Evolutionary conservation across 2,797 vertebrate genomes (phyloP).

Genomic region (Hirundo rustica): DNA sequence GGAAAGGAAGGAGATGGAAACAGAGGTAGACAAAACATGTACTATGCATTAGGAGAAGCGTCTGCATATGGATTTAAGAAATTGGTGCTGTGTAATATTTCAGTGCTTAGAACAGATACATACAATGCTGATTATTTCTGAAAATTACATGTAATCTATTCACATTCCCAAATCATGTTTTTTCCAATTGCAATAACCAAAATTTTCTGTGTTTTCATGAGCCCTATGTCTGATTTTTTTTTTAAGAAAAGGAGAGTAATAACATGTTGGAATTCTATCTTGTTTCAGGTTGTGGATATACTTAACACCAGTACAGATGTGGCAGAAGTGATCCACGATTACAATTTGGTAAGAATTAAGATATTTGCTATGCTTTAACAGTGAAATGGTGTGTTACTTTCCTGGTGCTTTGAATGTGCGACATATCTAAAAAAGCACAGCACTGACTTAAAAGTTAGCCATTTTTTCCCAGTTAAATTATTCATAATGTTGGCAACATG

Average conservation of each 20-base stretch:
- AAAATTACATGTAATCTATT: neutral
- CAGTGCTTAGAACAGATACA: neutral
- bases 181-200: neutral
- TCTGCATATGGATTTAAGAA: neutral
- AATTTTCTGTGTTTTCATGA: neutral
- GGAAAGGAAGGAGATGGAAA: neutral
- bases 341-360: slow-evolving; percentile 82
- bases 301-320: slow-evolving; percentile 94
- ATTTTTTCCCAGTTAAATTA: neutral
- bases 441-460: neutral
- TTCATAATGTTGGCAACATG: neutral
- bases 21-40: neutral
- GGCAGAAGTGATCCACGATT: slow-evolving; percentile 90
- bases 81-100: neutral
- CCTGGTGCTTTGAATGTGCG: neutral
- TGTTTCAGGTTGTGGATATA: slow-evolving; percentile 90
- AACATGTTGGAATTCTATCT: slow-evolving; percentile 2
- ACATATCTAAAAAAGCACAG: neutral
- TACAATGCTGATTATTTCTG: neutral
- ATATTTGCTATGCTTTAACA: neutral
- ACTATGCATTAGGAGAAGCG: neutral
- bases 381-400: neutral
- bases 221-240: neutral
- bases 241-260: neutral
- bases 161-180: neutral